Evolutionary conservation across 1,140 invertebrate species (phyloP), one percentile per base, ranked within the genome.

Genomic region (Drosophila santomea): DNA sequence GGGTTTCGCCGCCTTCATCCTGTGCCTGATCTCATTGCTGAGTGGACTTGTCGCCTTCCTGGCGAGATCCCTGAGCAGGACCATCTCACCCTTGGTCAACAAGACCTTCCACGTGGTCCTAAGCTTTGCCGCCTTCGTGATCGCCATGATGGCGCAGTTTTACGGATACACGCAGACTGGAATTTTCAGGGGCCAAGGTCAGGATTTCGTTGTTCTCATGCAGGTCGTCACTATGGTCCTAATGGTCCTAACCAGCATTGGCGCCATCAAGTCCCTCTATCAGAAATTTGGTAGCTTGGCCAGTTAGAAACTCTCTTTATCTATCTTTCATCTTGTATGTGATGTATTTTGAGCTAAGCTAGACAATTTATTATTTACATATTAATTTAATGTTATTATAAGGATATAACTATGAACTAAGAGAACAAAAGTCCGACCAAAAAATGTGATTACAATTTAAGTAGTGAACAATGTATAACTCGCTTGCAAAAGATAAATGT

Each of bases 1-100:
- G 50, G 88, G 88, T 7, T 91, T 91, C 36, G 83, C 82, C 4
- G 64, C 88, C 5, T 88, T 86, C 39, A 35, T 91, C n/a, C 80
- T 91, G 38, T 81, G 89, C 14, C 50, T 89, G 1, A 68, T 91
- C 20, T 78, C 80, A 0, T 57, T 91, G 2, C 38, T 91, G 0
- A 88, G 77, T 15, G 88, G 88, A 2, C 23, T 91, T 14, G 41
- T 32, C 7, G 83, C 88, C 15, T 54, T 56, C 1, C 41, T 91
- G 35, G 69, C 88, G 0, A 63, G 77, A 8, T 51, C 51, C 35
- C 7, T 84, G 8, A 73, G 66, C 23, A 52, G 43, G 4, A 4
- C 45, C 1, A 48, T 80, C 2, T 62, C 78, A 0, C 88, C 88
- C 11, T 47, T 91, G 43, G 25, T 75, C 52, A 89, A 83, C 66